Base-by-base conservation (phyloP, 30 jellyfish, hydroid and myxozoan species). In the Aurelia aurita region DNA sequence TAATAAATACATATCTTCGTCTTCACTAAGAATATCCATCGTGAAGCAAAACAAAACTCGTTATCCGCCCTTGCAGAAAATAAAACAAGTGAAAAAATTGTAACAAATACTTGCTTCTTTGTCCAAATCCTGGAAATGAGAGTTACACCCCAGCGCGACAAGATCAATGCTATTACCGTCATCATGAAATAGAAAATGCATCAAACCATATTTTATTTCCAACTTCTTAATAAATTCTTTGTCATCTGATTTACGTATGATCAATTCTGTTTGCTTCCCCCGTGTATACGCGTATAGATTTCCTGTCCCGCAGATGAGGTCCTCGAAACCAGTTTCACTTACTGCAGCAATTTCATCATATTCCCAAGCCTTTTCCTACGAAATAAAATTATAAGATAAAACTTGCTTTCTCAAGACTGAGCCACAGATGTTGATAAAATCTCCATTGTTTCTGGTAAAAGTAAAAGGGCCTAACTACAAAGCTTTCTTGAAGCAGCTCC, bases 231-330 rank as follows among this genome's bases (percentile, higher is more conserved):
- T 47, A 45, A 25, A 91, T 16, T 79, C 72, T 18, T 75, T 32
- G 59, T 91, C 95, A 23, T 51, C 70, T 1, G 72, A 11, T 58
- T 71, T 85, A 22, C 98, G 43, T 39, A 91, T 63, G n/a, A 34
- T 71, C 2, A 91, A 26, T 55, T 75, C 90, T 18, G 53, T 62
- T 28, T 26, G 46, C 26, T 44, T 26, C 19, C 89, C 95, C 3
- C 96, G 73, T 10, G 96, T 26, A 74, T 91, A 91, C 28, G 74
- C 96, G 91, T 45, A 91, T 29, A 20, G 58, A 34, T 85, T 58
- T 0, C 91, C 79, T 9, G 81, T 85, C 5, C 91, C 91, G 54
- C 78, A 45, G 28, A 91, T 53, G 5, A 86, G 47, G 60, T 91
- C 95, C 7, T 20, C n/a, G 46, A 72, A 49, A 16, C 95, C 96